Base-by-base conservation (phyloP, 2,888 invertebrate genomes). In the Germaria angustata region DNA sequence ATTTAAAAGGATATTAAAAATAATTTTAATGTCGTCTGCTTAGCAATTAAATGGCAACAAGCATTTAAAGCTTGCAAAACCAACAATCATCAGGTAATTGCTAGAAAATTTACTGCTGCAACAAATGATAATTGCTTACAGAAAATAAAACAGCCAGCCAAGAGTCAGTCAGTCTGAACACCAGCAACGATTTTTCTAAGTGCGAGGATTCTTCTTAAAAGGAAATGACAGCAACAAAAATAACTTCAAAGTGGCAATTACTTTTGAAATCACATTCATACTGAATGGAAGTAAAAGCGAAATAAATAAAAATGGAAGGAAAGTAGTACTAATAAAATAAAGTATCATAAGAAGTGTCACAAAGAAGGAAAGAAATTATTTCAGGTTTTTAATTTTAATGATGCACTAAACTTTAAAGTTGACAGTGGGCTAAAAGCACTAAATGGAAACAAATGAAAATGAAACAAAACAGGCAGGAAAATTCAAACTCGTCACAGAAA, bases 41-140 rank as follows among this genome's bases (percentile, higher is more conserved):
- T 73, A 72, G 80, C 82, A 83, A 83, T 83, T 79, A 83, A 83
- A 83, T 79, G 61, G 76, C 80, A 80, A 72, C 75, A 53, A 69
- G 22, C 73, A 77, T 68, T 77, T 81, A 79, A 78, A 81, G 75
- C 34, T 68, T 34, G 73, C 36, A 80, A 83, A 83, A 80, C 80
- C 83, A 75, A 75, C 82, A 82, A 82, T 82, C 82, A 79, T 75
- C 82, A 82, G 82, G 82, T 82, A 82, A 82, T 82, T 82, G 82
- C 82, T 75, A 79, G 79, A 82, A 79, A 79, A 79, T 79, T 82
- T 82, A 79, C 75, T 65, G 49, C 79, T 82, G 79, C 79, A 82
- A 79, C 82, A 82, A 82, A 82, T 82, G 82, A 82, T 82, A 82
- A 82, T 82, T 82, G 82, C 75, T 80, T 44, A 59, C 69, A 68